Evolutionary conservation across 2,113 vertebrate species (phyloP).

Genomic region (Rhineura floridana): DNA sequence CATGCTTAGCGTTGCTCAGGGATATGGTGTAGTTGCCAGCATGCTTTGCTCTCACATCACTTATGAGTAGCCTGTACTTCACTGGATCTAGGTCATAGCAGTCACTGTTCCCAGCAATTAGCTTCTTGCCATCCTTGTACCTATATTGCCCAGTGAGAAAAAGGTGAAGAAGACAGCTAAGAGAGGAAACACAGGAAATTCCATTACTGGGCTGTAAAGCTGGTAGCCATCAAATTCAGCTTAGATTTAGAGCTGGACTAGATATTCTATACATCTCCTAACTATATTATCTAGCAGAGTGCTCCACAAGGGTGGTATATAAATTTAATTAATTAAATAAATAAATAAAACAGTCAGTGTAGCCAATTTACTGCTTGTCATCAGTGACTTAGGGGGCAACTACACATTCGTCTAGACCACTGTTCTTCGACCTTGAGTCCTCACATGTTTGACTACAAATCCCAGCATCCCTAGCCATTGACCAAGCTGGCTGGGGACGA

Average conservation of each 20-base stretch:
- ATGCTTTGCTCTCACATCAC: slow-evolving; percentile 78
- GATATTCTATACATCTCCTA: neutral
- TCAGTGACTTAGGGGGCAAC: neutral
- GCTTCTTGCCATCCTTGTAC: slow-evolving; percentile 83
- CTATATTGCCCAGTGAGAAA: slow-evolving; percentile 65
- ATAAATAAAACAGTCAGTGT: neutral
- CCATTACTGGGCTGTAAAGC: neutral
- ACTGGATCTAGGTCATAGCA: slow-evolving; percentile 74
- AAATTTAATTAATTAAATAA: too few species aligned
- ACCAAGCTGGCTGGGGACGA: too few species aligned
- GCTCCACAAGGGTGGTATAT: too few species aligned
- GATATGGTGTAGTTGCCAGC: slow-evolving; percentile 84
- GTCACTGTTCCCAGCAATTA: slow-evolving; percentile 78
- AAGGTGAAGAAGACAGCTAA: neutral
- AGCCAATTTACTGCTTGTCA: neutral
- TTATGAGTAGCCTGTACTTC: slow-evolving; percentile 77
- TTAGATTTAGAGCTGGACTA: neutral
- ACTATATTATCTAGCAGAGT: neutral
- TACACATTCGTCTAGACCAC: neutral
- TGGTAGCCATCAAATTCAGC: neutral
- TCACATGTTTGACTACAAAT: too few species aligned
- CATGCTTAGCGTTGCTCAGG: slow-evolving; percentile 73
- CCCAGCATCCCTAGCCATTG: too few species aligned
- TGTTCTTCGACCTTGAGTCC: too few species aligned
- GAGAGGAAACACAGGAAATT: accelerated